Evolutionary conservation across 2,113 vertebrate genomes (phyloP).

Genomic region (Triplophysa rosa): DNA sequence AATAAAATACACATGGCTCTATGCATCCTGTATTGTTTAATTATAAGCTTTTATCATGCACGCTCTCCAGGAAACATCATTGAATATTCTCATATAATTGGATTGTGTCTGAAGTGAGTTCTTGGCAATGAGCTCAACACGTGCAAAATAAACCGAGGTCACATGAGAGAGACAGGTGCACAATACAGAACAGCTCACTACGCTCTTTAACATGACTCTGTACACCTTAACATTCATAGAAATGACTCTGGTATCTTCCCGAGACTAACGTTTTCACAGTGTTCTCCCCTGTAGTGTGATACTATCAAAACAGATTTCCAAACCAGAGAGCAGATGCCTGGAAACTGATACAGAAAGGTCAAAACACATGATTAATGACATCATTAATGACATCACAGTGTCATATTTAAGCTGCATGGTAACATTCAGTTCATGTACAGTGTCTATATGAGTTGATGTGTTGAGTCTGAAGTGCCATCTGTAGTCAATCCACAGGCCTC

Average conservation of each 20-base stretch:
- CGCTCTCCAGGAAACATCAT: neutral
- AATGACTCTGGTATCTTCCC: no score
- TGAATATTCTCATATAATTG: neutral
- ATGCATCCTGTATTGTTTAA: neutral
- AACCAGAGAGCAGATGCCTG: neutral
- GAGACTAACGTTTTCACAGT: neutral
- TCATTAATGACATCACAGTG: neutral
- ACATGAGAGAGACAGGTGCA: neutral
- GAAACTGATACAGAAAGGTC: neutral
- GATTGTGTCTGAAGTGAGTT: neutral
- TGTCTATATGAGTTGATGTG: slow-evolving; percentile 44
- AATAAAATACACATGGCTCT: neutral
- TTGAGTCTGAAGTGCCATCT: slow-evolving; percentile 74
- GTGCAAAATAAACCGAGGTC: neutral
- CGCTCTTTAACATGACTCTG: neutral
- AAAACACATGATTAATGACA: slow-evolving; percentile 8
- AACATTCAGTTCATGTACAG: neutral
- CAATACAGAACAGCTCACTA: neutral
- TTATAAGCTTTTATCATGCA: neutral
- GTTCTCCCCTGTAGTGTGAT: neutral
- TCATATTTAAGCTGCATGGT: neutral
- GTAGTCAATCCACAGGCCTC: slow-evolving; percentile 75
- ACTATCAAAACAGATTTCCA: neutral
- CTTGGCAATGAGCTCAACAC: neutral
- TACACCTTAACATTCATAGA: no score